Evolutionary conservation across 2,888 invertebrate genomes (phyloP).

Genomic region (Desoria tigrina): DNA sequence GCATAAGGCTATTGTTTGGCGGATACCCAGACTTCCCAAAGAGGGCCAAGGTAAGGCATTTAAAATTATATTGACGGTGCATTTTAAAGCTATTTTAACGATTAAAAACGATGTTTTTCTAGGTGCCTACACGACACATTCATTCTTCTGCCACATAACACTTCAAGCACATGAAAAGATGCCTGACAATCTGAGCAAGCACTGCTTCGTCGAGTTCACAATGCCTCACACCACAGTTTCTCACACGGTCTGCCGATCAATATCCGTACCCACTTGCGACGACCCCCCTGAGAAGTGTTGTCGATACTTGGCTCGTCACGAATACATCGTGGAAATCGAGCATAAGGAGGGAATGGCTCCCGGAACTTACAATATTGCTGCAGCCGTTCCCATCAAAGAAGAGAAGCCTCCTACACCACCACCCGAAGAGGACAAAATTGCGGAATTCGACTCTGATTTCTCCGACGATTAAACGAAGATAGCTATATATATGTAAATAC

Average conservation of each 20-base stretch:
- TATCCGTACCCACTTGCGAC: constrained; percentile 75
- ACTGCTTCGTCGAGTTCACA: constrained; percentile 91
- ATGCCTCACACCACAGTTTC: constrained; percentile 96
- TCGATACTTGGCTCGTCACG: constrained; percentile 90
- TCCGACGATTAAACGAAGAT: constrained; percentile 44
- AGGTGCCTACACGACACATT: constrained; percentile 98
- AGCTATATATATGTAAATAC: background rate
- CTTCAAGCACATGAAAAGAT: constrained; percentile 96
- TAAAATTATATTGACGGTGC: too few species aligned
- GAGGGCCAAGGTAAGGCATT: constrained; percentile 85
- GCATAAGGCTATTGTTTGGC: constrained; percentile 95
- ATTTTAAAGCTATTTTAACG: background rate
- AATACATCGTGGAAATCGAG: constrained; percentile 91
- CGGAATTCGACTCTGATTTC: constrained; percentile 51
- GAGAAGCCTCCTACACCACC: constrained; percentile 28
- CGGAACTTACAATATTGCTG: constrained; percentile 49
- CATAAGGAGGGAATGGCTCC: constrained; percentile 46
- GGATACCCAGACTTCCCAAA: constrained; percentile 94
- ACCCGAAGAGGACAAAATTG: constrained; percentile 28
- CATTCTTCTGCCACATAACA: constrained; percentile 90
- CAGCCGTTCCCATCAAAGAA: constrained; percentile 39
- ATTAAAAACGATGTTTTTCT: constrained; percentile 27
- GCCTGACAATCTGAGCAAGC: constrained; percentile 86
- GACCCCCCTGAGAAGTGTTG: constrained; percentile 98
- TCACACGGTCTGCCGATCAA: constrained; percentile 93